Evolutionary conservation across 2,888 invertebrate genomes (phyloP), one percentile per base, ranked within the genome.

Genomic region (Pyralis farinalis): DNA sequence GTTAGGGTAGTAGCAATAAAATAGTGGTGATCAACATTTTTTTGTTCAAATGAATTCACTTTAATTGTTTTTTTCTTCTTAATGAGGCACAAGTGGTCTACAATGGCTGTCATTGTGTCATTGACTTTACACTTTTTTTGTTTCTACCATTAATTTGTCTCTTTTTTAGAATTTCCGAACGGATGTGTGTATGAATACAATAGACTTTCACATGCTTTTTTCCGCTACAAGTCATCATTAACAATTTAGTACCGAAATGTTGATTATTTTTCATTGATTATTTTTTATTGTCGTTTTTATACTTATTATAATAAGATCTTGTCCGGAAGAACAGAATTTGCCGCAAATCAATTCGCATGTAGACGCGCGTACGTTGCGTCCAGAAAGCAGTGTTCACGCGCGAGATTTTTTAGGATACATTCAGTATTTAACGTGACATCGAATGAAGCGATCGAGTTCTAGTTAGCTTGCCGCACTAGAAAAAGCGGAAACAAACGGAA

Each of bases 51-150:
- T 75, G 66, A 66, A 69, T 55, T 64, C 58, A 63, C 66, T 51
- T 73, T 77, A 79, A 83, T 85, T 84, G 77, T 82, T 77, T 80
- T 81, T 71, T 78, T 77, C 67, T 74, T 79, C 73, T 74, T 87
- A 87, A 87, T 86, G 86, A 87, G 84, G 82, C 78, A 73, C 75
- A 78, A 79, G 82, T 80, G 75, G 77, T 78, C 69, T 70, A 84
- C 85, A 81, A 82, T 84, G 58, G 60, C 73, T 68, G 74, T 81
- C 78, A 80, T 83, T 81, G 78, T 78, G 74, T 75, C 71, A 72
- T 69, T 73, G 70, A 75, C 71, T 70, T 72, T 58, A 69, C 61
- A 66, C 53, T 51, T 62, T 62, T 71, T 73, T 67, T 67, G 39
- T 42, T 65, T 71, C 71, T 63, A 53, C 70, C 62, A 62, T 72